phyloP scores from a whole-genome alignment of 1,140 invertebrate genomes.

The Drosophila varians region DNA sequence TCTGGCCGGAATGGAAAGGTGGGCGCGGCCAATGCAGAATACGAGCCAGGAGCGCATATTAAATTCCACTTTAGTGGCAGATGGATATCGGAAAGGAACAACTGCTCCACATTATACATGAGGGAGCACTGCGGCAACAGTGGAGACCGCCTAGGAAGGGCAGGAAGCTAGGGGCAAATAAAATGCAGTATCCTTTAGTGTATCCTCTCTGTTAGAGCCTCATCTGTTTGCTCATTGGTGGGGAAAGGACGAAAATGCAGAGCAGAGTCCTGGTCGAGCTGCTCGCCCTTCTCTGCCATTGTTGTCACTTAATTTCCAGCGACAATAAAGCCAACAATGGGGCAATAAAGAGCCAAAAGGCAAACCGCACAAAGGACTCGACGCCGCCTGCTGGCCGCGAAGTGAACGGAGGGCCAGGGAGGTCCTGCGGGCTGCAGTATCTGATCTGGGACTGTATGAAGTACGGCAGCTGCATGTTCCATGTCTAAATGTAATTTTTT shows the following conservation, averaged over 20 bases:
- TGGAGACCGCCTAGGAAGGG: neutral
- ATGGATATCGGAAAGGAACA: constrained; percentile 7
- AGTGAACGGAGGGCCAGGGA: neutral
- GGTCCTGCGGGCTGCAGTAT: neutral
- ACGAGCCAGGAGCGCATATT: constrained; percentile 10
- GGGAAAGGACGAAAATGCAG: neutral
- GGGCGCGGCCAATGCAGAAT: neutral
- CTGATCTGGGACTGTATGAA: constrained; percentile 2
- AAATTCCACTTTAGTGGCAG: constrained; percentile 27
- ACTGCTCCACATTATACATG: constrained; percentile 5
- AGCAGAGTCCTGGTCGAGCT: neutral
- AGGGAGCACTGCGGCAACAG: constrained; percentile 1
- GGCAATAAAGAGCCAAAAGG: constrained; percentile 28
- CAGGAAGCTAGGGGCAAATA: neutral
- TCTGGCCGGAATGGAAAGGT: neutral
- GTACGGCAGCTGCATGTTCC: constrained; percentile 8
- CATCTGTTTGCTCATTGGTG: neutral
- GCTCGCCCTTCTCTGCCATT: neutral
- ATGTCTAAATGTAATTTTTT: neutral
- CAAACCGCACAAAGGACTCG: constrained; percentile 20
- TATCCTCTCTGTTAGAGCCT: neutral
- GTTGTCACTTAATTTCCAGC: constrained; percentile 29
- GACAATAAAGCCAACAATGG: constrained; percentile 25
- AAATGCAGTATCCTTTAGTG: neutral
- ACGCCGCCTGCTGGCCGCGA: constrained; percentile 1